Percentiles rank a stretch among this genome's conserved stretches.
phyloP scores from a whole-genome alignment of 2,888 invertebrate genomes.

The Drosophila buzzatii region DNA sequence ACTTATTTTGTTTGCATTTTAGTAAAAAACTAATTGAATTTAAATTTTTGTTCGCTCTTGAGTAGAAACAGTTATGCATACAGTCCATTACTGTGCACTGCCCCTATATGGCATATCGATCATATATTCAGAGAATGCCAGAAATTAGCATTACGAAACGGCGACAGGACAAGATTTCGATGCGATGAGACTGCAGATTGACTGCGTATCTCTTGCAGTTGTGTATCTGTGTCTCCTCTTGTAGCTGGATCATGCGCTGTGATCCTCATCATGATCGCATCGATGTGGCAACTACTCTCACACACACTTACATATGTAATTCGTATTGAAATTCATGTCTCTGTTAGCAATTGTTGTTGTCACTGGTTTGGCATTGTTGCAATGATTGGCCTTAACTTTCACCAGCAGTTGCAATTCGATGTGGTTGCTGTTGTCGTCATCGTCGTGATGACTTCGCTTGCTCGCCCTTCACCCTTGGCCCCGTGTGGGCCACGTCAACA shows the following conservation, averaged over 20 bases:
- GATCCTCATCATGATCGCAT: slow-evolving; percentile 42
- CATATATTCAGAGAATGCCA: slow-evolving; percentile 55
- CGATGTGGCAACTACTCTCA: slow-evolving; percentile 29
- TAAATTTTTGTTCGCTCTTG: slow-evolving; percentile 20
- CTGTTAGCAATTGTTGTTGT: slow-evolving; percentile 71
- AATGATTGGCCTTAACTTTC: slow-evolving; percentile 79
- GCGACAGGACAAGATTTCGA: slow-evolving; percentile 14
- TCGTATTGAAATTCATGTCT: slow-evolving; percentile 78
- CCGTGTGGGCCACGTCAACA: slow-evolving; percentile 42
- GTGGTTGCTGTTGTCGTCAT: slow-evolving; percentile 39
- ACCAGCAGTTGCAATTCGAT: slow-evolving; percentile 46
- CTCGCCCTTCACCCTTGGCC: slow-evolving; percentile 59
- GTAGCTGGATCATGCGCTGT: slow-evolving; percentile 24
- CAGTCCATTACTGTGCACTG: slow-evolving; percentile 20
- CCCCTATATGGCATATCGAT: slow-evolving; percentile 58
- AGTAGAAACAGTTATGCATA: slow-evolving; percentile 37
- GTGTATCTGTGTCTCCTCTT: slow-evolving; percentile 41
- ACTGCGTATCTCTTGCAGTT: slow-evolving; percentile 51
- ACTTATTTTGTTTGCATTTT: not conserved
- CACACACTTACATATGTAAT: slow-evolving; percentile 12
- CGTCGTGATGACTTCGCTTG: slow-evolving; percentile 72
- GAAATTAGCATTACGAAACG: slow-evolving; percentile 65
- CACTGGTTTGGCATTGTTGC: slow-evolving; percentile 58
- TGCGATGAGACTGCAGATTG: slow-evolving; percentile 22
- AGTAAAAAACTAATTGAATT: slow-evolving; percentile 9